Evolutionary conservation across 2,888 invertebrate genomes (phyloP), one percentile per base, ranked within the genome.

Genomic region (Argynnis bischoffii): DNA sequence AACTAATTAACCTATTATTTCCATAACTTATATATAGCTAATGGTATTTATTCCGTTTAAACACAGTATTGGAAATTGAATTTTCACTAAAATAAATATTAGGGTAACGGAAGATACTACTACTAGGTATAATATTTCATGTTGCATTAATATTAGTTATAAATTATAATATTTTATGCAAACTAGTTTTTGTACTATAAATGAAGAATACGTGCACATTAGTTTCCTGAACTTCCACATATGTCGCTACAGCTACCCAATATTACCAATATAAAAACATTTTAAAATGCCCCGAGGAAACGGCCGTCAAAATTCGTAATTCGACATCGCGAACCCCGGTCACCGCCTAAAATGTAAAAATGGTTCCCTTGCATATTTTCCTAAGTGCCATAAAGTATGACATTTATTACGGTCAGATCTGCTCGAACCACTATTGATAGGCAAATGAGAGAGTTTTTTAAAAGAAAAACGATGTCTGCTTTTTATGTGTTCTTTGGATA

Each of bases 401-500:
- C 92, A 89, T 92, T 92, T 92, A 92, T 92, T 91, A 92, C 92
- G 92, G 92, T 92, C 92, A 92, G 89, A 92, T 92, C 90, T 91
- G 90, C 90, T 89, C 87, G 86, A 86, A 90, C 88, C 92, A 92
- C 92, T 92, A 92, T 92, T 92, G 92, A 92, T 92, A 92, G 92
- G 92, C 92, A 92, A 92, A 92, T 92, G 92, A 92, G 92, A 90
- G 91, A 92, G 88, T 89, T 90, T 92, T 92, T 92, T 92, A 92
- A 92, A 92, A 92, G 92, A 92, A 89, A 92, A 92, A 92, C 92
- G 91, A 90, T 92, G 92, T 92, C 92, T 92, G 92, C 83, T 89
- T 92, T 92, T 92, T 92, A 92, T 92, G 92, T 89, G 89, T 89
- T 89, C 88, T 87, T 85, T 84, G 87, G 85, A 87, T 88, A 89